phyloP scores from a whole-genome alignment of 1,140 invertebrate genomes.

The Glossosoma conforme region DNA sequence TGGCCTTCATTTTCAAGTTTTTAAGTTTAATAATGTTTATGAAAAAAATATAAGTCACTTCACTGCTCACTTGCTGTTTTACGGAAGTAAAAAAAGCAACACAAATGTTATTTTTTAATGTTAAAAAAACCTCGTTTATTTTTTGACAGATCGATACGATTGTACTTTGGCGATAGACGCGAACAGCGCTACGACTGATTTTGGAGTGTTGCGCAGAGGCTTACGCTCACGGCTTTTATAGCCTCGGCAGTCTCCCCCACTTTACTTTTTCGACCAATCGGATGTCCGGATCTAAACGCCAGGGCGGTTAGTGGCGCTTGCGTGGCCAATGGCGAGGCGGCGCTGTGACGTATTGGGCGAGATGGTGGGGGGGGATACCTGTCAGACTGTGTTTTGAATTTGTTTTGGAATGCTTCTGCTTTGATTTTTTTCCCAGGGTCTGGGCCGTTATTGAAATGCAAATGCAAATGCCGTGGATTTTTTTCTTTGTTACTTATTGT shows the following conservation, averaged over 20 bases:
- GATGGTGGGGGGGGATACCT: slow-evolving; percentile 22
- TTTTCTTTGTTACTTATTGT: not conserved
- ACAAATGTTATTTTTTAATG: too few relatives aligned
- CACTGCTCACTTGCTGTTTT: slow-evolving; percentile 8
- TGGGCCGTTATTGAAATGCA: slow-evolving; percentile 29
- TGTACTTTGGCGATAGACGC: too few relatives aligned
- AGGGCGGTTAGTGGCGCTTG: slow-evolving; percentile 37
- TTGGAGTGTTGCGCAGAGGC: slow-evolving; percentile 32
- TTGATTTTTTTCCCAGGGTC: slow-evolving; percentile 29
- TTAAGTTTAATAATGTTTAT: slow-evolving; percentile 9
- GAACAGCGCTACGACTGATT: slow-evolving; percentile 28
- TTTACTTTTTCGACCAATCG: slow-evolving; percentile 32
- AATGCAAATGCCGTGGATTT: slow-evolving; percentile 23
- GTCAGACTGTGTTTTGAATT: slow-evolving; percentile 25
- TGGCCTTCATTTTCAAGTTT: slow-evolving; percentile 58
- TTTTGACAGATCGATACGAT: not conserved
- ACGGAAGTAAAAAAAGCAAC: too few relatives aligned
- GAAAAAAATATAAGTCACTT: slow-evolving; percentile 16
- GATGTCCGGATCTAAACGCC: slow-evolving; percentile 28
- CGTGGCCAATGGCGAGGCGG: slow-evolving; percentile 21
- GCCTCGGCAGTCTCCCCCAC: slow-evolving; percentile 15
- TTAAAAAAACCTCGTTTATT: not conserved
- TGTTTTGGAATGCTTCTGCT: slow-evolving; percentile 16
- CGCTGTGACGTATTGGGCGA: slow-evolving; percentile 14
- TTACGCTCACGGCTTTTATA: slow-evolving; percentile 40